Percentiles rank a stretch among this genome's conserved stretches.
Conservation (phyloP, 1,140 invertebrate genomes). For the Acromyrmex charruanus region DNA sequence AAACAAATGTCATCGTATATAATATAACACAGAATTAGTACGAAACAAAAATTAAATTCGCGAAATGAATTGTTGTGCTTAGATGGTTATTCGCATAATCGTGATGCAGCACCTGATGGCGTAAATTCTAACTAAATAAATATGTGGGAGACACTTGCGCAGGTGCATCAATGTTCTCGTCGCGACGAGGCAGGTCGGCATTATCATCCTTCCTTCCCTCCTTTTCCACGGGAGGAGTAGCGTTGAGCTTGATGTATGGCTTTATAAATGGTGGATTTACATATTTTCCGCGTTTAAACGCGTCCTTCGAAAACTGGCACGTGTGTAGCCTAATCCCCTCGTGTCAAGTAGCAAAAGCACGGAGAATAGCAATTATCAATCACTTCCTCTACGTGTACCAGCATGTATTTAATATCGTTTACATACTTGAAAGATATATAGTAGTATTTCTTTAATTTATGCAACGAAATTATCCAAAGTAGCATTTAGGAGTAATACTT, state of each 20-base stretch:
- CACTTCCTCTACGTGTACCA: not conserved
- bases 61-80: not conserved
- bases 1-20: not conserved
- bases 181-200: constrained; percentile 21
- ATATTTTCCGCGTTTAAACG: constrained; percentile 80
- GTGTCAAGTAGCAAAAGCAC: constrained; percentile 26
- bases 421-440: not conserved
- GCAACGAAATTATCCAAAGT: not conserved
- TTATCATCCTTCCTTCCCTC: constrained; percentile 68
- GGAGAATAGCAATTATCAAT: constrained; percentile 72
- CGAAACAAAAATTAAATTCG: not conserved
- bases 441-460: not conserved
- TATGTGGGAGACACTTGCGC: not conserved
- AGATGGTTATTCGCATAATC: not conserved
- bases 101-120: not conserved
- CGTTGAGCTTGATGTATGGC: constrained; percentile 73
- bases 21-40: not conserved
- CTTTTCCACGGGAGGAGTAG: constrained; percentile 54
- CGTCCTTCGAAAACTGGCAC: constrained; percentile 74
- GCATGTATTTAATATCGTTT: constrained; percentile 19
- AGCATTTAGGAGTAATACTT: not conserved
- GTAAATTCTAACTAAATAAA: constrained; percentile 39
- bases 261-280: constrained; percentile 79
- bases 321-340: constrained; percentile 58
- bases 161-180: constrained; percentile 35